Base-by-base conservation (phyloP, 1,140 invertebrate genomes). In the Drosophila pseudoananassae region DNA sequence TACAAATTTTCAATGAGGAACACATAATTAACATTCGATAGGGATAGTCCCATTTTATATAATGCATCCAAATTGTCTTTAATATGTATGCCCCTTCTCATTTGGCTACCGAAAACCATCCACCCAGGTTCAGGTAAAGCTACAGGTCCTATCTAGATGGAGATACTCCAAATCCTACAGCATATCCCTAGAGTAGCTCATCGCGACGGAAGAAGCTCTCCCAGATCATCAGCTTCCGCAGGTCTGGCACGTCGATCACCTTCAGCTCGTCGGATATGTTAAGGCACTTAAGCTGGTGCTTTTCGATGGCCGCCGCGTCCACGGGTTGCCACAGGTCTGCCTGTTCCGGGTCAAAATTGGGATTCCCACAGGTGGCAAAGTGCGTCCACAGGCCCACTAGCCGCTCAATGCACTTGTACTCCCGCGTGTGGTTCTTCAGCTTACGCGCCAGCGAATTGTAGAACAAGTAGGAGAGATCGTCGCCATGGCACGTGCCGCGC, bases 401-500 rank as follows among this genome's bases (percentile, higher is more conserved):
- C 2, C 75, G 64, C 57, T 91, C 85, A 45, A 93, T 93, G 33
- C 92, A 82, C 78, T 87, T 90, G 45, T 92, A 92, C 23, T 90
- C 92, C 9, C 72, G 77, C 4, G 91, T 81, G 46, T 85, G 90
- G n/a, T 64, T 81, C 61, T 92, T 91, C 77, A 91, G 72, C 52
- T 93, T 92, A 10, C 84, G 72, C 23, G 92, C 92, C 47, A 93
- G 75, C 43, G 84, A 87, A 46, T 92, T 93, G 73, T 93, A 92
- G 75, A 95, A 95, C 17, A 95, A 74, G 89, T 95, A 95, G 49
- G 94, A 94, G 5, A 95, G 56, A 66, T 95, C 95, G 59, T 95
- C 95, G 1, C 92, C 93, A 76, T 95, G 95, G 74, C 92, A 93
- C 2, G 93, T 93, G 73, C 90, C 90, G 0, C 90, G 88, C 31